phyloP scores from a whole-genome alignment of 2,888 invertebrate species.

The Eupithecia centaureata region DNA sequence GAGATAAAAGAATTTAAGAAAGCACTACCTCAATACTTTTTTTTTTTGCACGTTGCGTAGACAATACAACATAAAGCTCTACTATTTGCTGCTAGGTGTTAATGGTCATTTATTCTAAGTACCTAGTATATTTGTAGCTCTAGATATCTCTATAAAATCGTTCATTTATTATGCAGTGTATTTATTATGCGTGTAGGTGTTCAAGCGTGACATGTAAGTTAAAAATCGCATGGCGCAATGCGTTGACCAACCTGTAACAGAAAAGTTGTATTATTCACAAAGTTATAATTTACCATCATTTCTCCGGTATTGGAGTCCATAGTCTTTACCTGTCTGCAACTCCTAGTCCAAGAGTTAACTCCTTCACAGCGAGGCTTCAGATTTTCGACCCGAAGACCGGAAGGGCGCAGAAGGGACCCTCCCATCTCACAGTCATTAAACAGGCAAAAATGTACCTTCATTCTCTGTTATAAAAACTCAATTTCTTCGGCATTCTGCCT shows the following conservation, averaged over 20 bases:
- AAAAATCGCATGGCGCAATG: not conserved
- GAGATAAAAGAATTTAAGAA: not conserved
- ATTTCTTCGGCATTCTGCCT: not conserved
- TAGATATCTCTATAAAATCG: not conserved
- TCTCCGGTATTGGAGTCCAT: not conserved
- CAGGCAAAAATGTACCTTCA: not conserved
- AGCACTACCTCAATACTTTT: not conserved
- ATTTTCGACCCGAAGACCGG: not conserved
- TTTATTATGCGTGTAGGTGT: not conserved
- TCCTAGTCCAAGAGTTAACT: not conserved
- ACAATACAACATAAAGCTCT: not conserved
- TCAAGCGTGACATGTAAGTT: not conserved
- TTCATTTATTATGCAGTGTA: not conserved
- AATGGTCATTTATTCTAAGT: not conserved
- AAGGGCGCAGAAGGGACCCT: too few relatives aligned
- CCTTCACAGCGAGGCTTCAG: not conserved
- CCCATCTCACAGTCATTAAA: too few relatives aligned
- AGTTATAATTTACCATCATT: not conserved
- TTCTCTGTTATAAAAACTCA: not conserved
- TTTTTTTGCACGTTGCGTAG: too few relatives aligned
- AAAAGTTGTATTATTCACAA: not conserved
- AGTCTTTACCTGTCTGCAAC: not conserved
- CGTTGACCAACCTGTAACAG: not conserved
- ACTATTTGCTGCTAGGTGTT: not conserved
- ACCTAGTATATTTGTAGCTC: not conserved